phyloP scores from a whole-genome alignment of 92 coral and sea anemone genomes.

The Siderastrea siderea region DNA sequence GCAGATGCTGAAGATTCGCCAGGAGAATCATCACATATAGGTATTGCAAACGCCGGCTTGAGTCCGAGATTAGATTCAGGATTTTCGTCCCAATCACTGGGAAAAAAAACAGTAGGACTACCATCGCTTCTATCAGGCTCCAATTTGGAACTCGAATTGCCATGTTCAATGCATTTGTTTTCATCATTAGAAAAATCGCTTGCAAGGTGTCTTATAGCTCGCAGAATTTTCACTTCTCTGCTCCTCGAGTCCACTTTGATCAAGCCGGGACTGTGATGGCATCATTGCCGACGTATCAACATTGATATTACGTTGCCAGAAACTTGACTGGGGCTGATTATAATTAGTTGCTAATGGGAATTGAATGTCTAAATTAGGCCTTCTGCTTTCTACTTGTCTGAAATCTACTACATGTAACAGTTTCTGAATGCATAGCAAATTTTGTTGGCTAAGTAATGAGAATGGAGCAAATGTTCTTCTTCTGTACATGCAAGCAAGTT shows the following conservation, averaged over 20 bases:
- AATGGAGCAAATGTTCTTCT: not conserved
- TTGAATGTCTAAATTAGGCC: not conserved
- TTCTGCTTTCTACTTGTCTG: not conserved
- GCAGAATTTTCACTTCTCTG: no score
- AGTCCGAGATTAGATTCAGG: no score
- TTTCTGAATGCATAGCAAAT: not conserved
- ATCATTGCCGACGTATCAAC: no score
- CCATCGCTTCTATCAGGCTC: not conserved
- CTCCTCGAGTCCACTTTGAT: no score
- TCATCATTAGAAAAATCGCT: not conserved
- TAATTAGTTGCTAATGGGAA: not conserved
- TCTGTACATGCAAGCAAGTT: not conserved
- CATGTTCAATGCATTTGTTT: not conserved
- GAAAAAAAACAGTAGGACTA: not conserved
- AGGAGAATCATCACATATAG: not conserved
- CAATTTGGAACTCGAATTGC: not conserved
- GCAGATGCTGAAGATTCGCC: not conserved
- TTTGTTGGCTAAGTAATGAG: not conserved
- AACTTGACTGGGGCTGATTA: not conserved
- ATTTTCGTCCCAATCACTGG: no score
- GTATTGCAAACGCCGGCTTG: no score
- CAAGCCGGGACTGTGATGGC: no score
- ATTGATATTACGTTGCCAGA: not conserved
- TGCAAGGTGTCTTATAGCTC: no score
- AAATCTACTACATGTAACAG: not conserved